phyloP scores from a whole-genome alignment of 2,797 vertebrate genomes.

The Pipistrellus nathusii region DNA sequence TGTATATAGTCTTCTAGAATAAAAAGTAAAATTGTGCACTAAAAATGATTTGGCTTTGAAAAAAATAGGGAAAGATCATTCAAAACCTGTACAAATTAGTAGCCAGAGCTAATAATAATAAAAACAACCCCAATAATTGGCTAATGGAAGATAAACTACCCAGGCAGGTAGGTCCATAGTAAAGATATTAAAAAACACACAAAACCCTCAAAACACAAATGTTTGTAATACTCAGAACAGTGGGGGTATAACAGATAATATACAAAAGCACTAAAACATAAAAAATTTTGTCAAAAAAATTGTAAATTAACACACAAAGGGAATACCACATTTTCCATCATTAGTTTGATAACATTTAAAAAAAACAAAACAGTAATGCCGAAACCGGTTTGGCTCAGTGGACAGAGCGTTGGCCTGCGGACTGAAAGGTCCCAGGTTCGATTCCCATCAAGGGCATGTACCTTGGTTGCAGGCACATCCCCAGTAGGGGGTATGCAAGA shows the following conservation, averaged over 20 bases:
- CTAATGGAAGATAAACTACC: constrained; percentile 11
- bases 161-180: neutral
- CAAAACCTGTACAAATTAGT: constrained; percentile 4
- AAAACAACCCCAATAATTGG: neutral
- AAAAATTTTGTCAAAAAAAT: constrained; percentile 23
- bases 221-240: neutral
- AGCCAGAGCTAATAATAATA: neutral
- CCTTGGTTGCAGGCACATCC: too few relatives aligned
- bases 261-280: neutral
- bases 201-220: neutral
- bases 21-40: constrained; percentile 45
- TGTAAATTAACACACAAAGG: constrained; percentile 15
- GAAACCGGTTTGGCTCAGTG: too few relatives aligned
- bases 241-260: neutral
- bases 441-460: too few relatives aligned
- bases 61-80: neutral
- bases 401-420: too few relatives aligned
- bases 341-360: neutral
- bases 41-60: neutral
- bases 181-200: neutral
- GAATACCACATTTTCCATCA: neutral
- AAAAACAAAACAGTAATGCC: neutral
- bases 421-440: too few relatives aligned
- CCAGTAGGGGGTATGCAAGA: too few relatives aligned
- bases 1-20: constrained; percentile 6